Conservation (phyloP, 2,797 vertebrate genomes). For the Anomalospiza imberbis region DNA sequence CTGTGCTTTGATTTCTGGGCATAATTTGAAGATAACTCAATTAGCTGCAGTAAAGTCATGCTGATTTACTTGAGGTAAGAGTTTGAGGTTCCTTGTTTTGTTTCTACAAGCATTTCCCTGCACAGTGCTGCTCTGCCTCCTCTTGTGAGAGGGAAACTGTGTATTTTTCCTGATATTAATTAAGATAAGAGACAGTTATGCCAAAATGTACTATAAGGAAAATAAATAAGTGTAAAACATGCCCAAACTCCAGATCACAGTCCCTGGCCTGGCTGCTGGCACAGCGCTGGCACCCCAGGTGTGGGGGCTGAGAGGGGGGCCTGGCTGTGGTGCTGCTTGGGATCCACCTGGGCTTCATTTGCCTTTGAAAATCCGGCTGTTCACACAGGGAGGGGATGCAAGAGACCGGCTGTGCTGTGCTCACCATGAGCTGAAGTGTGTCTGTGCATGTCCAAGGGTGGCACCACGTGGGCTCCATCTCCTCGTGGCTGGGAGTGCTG, state of each 20-base stretch:
- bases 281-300: background rate
- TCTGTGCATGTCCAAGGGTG: rapidly evolving
- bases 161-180: background rate
- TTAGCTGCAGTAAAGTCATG: background rate
- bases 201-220: background rate
- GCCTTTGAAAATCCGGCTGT: background rate
- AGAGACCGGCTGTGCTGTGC: background rate
- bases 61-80: slow-evolving; percentile 2
- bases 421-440: rapidly evolving
- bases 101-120: background rate
- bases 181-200: slow-evolving; percentile 22
- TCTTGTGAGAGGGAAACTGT: background rate
- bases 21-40: background rate
- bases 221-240: background rate
- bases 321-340: background rate
- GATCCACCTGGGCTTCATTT: rapidly evolving
- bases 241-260: background rate
- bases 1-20: background rate
- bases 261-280: background rate
- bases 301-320: background rate
- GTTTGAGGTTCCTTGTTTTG: background rate
- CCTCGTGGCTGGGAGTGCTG: background rate
- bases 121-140: background rate
- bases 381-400: rapidly evolving
- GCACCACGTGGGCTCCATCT: background rate